Evolutionary conservation across 2,113 vertebrate genomes (phyloP), one percentile per base, ranked within the genome.

Genomic region (Seriola rivoliana): DNA sequence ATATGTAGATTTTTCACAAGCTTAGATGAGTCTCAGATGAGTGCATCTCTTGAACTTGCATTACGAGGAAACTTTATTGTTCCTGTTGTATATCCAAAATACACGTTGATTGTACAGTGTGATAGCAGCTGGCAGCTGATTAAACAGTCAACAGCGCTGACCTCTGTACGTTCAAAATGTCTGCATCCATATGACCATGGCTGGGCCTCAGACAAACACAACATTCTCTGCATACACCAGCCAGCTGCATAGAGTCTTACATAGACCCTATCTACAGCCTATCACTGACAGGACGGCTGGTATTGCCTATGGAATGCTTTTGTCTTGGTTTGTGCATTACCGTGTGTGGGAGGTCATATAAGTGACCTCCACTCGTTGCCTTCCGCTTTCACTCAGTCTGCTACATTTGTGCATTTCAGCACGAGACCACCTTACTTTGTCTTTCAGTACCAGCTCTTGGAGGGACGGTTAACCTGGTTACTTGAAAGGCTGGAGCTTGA

Each of bases 401-500:
- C 73, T 86, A 71, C 65, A 77, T 89, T 87, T 91, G 76, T 67
- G 77, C 82, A 76, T 93, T 93, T 93, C 89, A 90, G 70, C 85
- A 71, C 62, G 25, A 81, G 91, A 93, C 91, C 90, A 91, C 92
- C 96, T 96, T 90, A 93, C 88, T 90, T 91, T 90, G 92, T 96
- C 95, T 95, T 91, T 95, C 94, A 96, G 55, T 95, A 90, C 89
- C 75, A 75, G 86, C 89, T 94, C 91, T 93, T 78, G 63, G 92
- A 85, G 76, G 74, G 78, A 80, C 81, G 70, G 88, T 92, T 93
- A 93, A 94, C 93, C 89, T 92, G 81, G 79, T 89, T 78, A 80
- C 84, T 91, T 93, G 74, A 93, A 91, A 92, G 90, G 75, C 83
- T 76, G 78, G 87, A 87, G 82, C 66, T 82, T 68, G 84, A 78